Conservation (phyloP, 2,888 invertebrate species). For the Coleophora deauratella region DNA sequence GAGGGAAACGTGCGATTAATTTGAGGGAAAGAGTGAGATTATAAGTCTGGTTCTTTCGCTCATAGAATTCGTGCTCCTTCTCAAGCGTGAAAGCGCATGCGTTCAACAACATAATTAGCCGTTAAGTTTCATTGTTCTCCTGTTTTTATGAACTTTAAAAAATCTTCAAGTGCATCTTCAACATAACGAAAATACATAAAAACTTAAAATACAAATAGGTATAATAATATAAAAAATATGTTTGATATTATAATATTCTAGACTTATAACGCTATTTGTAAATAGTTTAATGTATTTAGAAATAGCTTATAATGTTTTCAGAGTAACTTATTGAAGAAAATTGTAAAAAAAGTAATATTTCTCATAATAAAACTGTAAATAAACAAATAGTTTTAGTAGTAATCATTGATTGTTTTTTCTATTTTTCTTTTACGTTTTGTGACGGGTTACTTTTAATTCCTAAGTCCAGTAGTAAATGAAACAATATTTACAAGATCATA, state of each 20-base stretch:
- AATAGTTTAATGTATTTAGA: constrained; percentile 52
- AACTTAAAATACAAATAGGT: constrained; percentile 14
- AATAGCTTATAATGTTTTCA: constrained; percentile 58
- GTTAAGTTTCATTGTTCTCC: not conserved
- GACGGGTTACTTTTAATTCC: too few relatives aligned
- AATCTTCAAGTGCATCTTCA: constrained; percentile 4
- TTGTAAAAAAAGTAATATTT: constrained; percentile 64
- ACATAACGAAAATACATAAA: constrained; percentile 9
- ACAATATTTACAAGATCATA: not conserved
- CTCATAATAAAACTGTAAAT: constrained; percentile 60
- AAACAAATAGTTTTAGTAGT: constrained; percentile 68
- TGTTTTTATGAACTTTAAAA: too few relatives aligned
- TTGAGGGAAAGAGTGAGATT: too few relatives aligned
- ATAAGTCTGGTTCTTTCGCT: too few relatives aligned
- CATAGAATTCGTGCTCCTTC: too few relatives aligned
- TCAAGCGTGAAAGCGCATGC: too few relatives aligned
- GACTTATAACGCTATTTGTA: constrained; percentile 52
- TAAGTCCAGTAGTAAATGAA: constrained; percentile 5
- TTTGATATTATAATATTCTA: too few relatives aligned
- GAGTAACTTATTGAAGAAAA: constrained; percentile 40
- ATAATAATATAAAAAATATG: constrained; percentile 14
- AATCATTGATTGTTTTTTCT: constrained; percentile 28
- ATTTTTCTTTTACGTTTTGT: too few relatives aligned
- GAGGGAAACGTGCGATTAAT: too few relatives aligned
- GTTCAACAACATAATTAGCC: too few relatives aligned